These are phyloP conservation scores for Diplogasteroides magnus DNA, from an alignment of 1,140 invertebrate species.

Conservation along the genomic window DNA sequence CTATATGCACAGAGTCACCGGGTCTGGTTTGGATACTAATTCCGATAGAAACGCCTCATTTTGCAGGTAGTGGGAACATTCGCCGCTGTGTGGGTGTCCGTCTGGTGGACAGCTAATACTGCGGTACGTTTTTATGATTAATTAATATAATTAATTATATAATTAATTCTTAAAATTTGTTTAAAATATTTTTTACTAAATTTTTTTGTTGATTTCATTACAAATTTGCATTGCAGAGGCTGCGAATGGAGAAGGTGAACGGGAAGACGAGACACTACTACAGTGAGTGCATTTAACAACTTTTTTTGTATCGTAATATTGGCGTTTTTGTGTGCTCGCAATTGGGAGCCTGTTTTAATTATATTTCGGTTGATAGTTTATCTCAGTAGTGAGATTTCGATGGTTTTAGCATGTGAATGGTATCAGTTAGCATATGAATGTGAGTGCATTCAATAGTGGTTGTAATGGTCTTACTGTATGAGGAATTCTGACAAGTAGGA, in stretches of 20 bases:
- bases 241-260: neutral
- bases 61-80: conserved; percentile 71
- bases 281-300: neutral
- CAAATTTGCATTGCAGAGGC: neutral
- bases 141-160: neutral
- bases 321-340: neutral
- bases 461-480: no score
- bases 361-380: no score
- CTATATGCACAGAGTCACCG: no score
- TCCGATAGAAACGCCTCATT: conserved; percentile 6
- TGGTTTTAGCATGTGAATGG: no score
- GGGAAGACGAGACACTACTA: neutral
- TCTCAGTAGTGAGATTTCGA: no score
- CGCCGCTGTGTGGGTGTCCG: conserved; percentile 76
- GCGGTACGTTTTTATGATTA: no score
- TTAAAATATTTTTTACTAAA: conserved; percentile 12
- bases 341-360: no score
- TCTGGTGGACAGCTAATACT: conserved; percentile 67
- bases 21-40: neutral
- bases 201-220: no score
- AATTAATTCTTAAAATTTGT: neutral
- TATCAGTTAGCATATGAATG: no score
- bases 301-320: neutral
- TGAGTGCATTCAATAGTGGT: no score
- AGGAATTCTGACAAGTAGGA: no score